A percentile compares a stretch with the other conserved stretches of the same genome.
These are phyloP conservation scores for Halocynthia aurantium DNA, from an alignment of 23 tunicate genomes.

Conservation along the genomic window DNA sequence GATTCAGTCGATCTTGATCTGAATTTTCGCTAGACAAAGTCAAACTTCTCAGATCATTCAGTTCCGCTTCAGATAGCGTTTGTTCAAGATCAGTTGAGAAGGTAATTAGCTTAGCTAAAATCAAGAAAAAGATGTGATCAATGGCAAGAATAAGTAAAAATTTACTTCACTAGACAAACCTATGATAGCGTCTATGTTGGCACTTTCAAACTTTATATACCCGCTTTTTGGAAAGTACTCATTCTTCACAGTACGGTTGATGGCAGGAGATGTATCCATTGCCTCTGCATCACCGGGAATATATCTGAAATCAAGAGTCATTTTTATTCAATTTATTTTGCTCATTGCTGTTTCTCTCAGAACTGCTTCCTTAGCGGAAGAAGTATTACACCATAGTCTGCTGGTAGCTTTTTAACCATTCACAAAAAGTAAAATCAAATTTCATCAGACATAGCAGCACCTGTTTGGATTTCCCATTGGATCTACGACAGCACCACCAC, in stretches of 20 bases:
- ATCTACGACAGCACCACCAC: conserved; percentile 11
- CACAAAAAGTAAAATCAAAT: not conserved
- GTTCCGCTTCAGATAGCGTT: conserved; percentile 7
- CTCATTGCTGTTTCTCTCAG: no score
- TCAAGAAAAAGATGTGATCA: no score
- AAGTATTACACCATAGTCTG: no score
- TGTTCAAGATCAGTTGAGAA: no score
- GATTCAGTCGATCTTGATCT: not conserved
- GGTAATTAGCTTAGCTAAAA: no score
- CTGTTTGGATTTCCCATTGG: conserved; percentile 25
- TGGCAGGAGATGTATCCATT: conserved; percentile 13
- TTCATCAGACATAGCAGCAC: not conserved
- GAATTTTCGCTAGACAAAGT: not conserved
- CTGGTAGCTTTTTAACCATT: no score
- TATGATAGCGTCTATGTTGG: conserved; percentile 42
- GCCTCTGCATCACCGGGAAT: conserved; percentile 11
- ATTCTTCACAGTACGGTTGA: conserved; percentile 4
- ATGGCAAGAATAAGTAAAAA: no score
- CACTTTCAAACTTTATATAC: conserved; percentile 42
- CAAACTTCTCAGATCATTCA: conserved; percentile 13
- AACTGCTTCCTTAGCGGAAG: no score
- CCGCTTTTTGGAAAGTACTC: conserved; percentile 61
- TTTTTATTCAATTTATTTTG: no score
- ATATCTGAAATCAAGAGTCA: conserved; percentile 4
- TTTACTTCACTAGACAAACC: not conserved